A percentile compares a stretch with the other conserved stretches of the same genome.
phyloP scores from a whole-genome alignment of 1,140 invertebrate species.

The Elysia chlorotica region DNA sequence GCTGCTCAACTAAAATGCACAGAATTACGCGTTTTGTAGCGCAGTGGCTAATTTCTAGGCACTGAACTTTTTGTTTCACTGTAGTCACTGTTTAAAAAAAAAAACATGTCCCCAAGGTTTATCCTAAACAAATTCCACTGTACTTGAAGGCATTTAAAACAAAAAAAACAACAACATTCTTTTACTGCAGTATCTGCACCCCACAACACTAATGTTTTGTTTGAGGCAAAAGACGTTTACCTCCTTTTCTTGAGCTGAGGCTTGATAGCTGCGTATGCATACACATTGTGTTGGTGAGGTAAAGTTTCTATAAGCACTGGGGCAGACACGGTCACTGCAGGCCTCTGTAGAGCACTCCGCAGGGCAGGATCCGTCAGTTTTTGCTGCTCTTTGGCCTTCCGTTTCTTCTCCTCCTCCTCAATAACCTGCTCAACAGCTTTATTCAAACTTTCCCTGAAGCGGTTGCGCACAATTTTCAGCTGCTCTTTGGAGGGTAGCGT shows the following conservation, averaged over 20 bases:
- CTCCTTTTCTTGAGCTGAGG: not conserved
- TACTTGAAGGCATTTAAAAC: no score
- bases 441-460: conserved; percentile 18
- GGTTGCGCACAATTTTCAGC: conserved; percentile 17
- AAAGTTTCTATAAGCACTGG: not conserved
- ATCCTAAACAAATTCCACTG: no score
- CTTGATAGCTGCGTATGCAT: not conserved
- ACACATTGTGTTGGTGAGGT: not conserved
- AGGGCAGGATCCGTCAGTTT: not conserved
- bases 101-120: no score
- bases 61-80: no score
- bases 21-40: no score
- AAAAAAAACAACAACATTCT: no score
- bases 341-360: conserved; percentile 6
- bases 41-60: no score
- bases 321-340: not conserved
- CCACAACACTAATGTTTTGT: no score
- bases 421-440: conserved; percentile 17
- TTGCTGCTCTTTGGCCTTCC: not conserved
- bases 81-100: no score
- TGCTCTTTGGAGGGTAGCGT: conserved; percentile 22
- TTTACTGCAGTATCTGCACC: no score
- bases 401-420: conserved; percentile 4
- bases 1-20: no score
- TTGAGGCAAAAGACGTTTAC: not conserved